Percentiles rank a stretch among this genome's conserved stretches.
Evolutionary conservation across 2,888 invertebrate species (phyloP).

Genomic region (Miltochrista miniata): DNA sequence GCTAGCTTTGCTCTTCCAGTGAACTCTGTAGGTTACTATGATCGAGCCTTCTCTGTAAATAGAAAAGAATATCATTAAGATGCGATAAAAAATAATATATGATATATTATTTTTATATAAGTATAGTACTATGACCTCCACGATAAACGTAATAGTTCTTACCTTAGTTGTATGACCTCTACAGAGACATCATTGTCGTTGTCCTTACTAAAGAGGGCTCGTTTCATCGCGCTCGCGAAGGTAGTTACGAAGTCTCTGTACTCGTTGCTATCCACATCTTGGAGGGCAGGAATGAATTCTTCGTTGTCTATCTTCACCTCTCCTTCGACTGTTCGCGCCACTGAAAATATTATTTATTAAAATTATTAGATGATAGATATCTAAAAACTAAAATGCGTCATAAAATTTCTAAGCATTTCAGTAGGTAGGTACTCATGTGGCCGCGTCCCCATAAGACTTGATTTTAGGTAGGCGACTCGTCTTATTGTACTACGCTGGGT

Average conservation of each 20-base stretch:
- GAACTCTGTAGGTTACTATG: conserved; percentile 85
- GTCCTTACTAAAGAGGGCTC: conserved; percentile 80
- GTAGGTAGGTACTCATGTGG: no score
- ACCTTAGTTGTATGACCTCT: conserved; percentile 86
- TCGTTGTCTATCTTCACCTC: conserved; percentile 87
- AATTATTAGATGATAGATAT: not conserved
- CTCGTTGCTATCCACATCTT: conserved; percentile 84
- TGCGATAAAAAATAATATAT: no score
- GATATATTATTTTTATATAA: no score
- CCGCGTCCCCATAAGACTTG: no score
- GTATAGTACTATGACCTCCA: no score
- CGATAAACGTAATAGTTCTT: no score
- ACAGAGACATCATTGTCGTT: conserved; percentile 82
- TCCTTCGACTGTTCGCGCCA: conserved; percentile 88
- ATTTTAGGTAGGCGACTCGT: no score
- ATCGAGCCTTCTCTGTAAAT: conserved; percentile 85
- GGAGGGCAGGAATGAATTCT: conserved; percentile 83
- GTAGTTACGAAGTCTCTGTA: conserved; percentile 84
- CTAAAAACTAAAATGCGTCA: no score
- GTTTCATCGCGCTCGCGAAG: conserved; percentile 84
- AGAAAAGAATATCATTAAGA: not conserved
- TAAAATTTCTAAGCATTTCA: no score
- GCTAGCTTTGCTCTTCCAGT: conserved; percentile 83
- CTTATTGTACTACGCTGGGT: no score
- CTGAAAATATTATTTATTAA: conserved; percentile 54